Evolutionary conservation across 2,113 vertebrate species (phyloP).

Genomic region (Gavialis gangeticus): DNA sequence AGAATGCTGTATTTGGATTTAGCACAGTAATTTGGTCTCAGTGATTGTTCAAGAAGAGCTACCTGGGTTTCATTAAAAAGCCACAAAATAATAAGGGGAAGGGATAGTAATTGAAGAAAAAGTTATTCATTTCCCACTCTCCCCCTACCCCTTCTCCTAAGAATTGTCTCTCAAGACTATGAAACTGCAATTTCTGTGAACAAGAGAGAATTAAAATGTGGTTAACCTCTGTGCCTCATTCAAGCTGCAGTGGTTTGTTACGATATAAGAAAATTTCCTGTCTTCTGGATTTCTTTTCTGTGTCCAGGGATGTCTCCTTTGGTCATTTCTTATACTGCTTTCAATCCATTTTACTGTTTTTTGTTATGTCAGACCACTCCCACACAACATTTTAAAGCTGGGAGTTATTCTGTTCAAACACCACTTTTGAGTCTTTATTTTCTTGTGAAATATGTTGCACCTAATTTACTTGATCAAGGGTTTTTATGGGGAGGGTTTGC

Average conservation of each 20-base stretch:
- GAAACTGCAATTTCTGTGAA: not conserved
- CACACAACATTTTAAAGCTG: rapidly evolving
- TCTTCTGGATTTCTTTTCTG: not conserved
- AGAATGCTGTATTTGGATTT: not conserved
- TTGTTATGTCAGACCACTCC: not conserved
- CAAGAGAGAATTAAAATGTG: not conserved
- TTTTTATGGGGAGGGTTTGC: no score
- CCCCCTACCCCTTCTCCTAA: not conserved
- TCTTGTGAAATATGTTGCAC: no score
- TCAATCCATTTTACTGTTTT: not conserved
- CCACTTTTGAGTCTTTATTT: not conserved
- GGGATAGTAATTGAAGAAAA: not conserved
- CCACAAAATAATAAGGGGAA: not conserved
- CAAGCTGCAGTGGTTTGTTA: not conserved
- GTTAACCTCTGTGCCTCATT: rapidly evolving
- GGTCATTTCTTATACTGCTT: rapidly evolving
- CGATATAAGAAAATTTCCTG: not conserved
- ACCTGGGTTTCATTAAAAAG: not conserved
- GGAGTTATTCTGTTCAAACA: not conserved
- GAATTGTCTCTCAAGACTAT: not conserved
- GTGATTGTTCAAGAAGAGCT: not conserved
- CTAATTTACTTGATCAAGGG: no score
- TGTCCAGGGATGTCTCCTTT: not conserved
- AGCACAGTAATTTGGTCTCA: not conserved
- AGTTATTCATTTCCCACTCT: not conserved